These are phyloP conservation scores for Triplophysa siluroides DNA, from an alignment of 2,113 vertebrate genomes.

Conservation along the genomic window DNA sequence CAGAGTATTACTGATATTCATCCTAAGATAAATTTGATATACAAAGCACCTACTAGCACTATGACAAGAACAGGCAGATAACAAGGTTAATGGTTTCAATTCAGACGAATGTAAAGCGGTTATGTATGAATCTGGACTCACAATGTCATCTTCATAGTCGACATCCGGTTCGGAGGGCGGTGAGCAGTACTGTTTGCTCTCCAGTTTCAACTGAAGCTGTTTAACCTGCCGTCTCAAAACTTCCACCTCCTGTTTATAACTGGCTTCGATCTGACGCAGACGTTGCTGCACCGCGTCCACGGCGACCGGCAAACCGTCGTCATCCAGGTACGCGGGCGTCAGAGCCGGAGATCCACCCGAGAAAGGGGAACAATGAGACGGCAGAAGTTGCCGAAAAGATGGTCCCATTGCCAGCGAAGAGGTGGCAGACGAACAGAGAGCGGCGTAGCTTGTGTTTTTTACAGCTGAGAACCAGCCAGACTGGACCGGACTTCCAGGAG, in stretches of 20 bases:
- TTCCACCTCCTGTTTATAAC: constrained; percentile 97
- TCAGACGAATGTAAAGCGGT: neutral
- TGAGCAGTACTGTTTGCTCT: constrained; percentile 87
- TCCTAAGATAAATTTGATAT: no score
- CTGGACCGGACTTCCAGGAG: constrained; percentile 62
- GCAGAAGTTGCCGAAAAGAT: constrained; percentile 58
- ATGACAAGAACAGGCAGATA: neutral
- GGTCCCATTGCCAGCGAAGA: constrained; percentile 76
- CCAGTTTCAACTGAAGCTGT: constrained; percentile 93
- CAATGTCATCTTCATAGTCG: constrained; percentile 97
- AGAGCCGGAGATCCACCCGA: constrained; percentile 76
- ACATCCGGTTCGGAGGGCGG: constrained; percentile 90
- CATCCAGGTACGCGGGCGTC: constrained; percentile 87
- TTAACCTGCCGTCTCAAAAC: constrained; percentile 91
- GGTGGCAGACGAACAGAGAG: constrained; percentile 61
- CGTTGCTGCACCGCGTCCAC: constrained; percentile 94
- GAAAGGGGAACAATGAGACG: constrained; percentile 64
- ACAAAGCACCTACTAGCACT: no score
- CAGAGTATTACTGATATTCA: no score
- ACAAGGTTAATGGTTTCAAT: no score
- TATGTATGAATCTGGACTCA: constrained; percentile 74
- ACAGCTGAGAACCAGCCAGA: constrained; percentile 54
- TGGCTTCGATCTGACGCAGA: constrained; percentile 94
- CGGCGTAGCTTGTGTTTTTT: constrained; percentile 52
- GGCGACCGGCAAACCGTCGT: constrained; percentile 93